Percentiles rank a stretch among this genome's conserved stretches.
Evolutionary conservation across 1,140 invertebrate genomes (phyloP).

Genomic region (Episyrphus balteatus): DNA sequence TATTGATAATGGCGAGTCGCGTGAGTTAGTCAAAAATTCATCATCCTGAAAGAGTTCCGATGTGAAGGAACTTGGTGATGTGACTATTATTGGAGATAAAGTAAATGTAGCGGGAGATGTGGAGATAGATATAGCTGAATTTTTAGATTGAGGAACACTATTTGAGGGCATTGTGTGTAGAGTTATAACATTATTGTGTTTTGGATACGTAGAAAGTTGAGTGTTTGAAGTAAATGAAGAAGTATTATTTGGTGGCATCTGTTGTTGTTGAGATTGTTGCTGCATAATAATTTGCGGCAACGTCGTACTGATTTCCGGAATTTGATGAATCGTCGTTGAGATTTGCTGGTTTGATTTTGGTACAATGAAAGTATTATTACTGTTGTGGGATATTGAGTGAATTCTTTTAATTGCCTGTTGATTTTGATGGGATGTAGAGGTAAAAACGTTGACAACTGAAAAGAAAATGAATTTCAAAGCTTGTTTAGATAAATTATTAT

Average conservation of each 20-base stretch:
- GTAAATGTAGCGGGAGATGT: slow-evolving; percentile 2
- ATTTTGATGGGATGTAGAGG: slow-evolving; percentile 3
- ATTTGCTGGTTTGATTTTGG: slow-evolving; percentile 2
- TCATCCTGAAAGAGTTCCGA: slow-evolving; percentile 6
- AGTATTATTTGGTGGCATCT: background rate
- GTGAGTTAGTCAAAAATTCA: background rate
- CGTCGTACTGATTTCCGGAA: slow-evolving; percentile 4
- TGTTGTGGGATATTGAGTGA: slow-evolving; percentile 6
- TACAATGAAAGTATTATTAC: slow-evolving; percentile 2
- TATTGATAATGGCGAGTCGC: too few relatives aligned
- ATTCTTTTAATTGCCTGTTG: slow-evolving; percentile 3
- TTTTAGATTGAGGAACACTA: background rate
- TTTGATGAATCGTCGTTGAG: slow-evolving; percentile 1
- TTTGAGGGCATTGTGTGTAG: background rate
- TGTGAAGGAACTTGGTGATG: slow-evolving; percentile 3
- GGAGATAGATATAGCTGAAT: background rate
- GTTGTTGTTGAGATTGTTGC: background rate
- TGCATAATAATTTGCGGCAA: slow-evolving; percentile 6
- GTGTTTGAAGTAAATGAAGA: background rate
- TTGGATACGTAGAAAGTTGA: background rate
- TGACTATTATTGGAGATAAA: slow-evolving; percentile 8
- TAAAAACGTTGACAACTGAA: slow-evolving; percentile 11
- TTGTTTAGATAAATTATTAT: too few relatives aligned
- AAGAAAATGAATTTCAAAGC: background rate
- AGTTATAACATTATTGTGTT: background rate